Conservation (phyloP, 2,888 invertebrate species). For the Drosophila greeni region DNA sequence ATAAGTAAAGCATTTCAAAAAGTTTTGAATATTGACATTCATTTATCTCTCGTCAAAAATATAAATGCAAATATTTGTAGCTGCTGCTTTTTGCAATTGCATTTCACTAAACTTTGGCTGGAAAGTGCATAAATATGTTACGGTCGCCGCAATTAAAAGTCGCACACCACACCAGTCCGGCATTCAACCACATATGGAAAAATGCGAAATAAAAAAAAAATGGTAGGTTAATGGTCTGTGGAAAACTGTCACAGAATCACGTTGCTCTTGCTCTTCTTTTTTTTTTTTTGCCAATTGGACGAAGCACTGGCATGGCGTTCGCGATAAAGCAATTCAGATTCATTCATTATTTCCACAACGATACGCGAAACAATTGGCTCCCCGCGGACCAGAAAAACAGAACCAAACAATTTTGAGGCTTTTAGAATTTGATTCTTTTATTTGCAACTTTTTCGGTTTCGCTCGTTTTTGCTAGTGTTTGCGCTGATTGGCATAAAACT, state of each 20-base stretch:
- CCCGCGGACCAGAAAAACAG: constrained; percentile 26
- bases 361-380: constrained; percentile 43
- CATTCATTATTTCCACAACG: constrained; percentile 66
- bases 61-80: background rate
- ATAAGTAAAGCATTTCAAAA: background rate
- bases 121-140: constrained; percentile 18
- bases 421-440: constrained; percentile 26
- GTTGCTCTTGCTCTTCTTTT: constrained; percentile 43
- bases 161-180: background rate
- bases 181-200: constrained; percentile 7
- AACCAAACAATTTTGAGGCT: constrained; percentile 50
- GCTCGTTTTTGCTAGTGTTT: background rate
- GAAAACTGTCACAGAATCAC: constrained; percentile 51
- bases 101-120: constrained; percentile 2
- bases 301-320: constrained; percentile 6
- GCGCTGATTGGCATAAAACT: constrained; percentile 50
- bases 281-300: constrained; percentile 48
- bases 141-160: constrained; percentile 26
- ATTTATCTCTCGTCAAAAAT: background rate
- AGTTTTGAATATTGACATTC: background rate
- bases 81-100: constrained; percentile 6
- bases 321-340: constrained; percentile 32
- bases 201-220: constrained; percentile 1
- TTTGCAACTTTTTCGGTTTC: constrained; percentile 41
- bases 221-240: constrained; percentile 19